These are phyloP conservation scores for Chymomyza caudatula DNA, from an alignment of 2,888 invertebrate species.

Conservation along the genomic window DNA sequence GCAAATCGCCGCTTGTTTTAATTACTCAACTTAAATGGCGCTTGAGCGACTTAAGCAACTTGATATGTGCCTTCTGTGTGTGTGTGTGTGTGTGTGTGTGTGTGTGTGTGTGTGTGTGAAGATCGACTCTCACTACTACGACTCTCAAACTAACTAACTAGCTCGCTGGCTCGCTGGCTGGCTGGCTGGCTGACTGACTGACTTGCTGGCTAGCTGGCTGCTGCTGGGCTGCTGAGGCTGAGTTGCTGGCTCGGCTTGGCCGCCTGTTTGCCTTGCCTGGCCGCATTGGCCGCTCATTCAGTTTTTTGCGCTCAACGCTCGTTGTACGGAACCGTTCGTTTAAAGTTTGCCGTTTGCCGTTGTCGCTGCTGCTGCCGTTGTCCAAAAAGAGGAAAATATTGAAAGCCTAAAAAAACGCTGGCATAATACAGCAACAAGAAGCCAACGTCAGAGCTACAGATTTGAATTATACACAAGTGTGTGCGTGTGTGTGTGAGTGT, in stretches of 20 bases:
- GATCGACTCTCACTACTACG: constrained; percentile 67
- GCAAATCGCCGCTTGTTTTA: constrained; percentile 65
- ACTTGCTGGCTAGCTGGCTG: constrained; percentile 45
- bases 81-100: constrained; percentile 18
- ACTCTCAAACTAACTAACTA: constrained; percentile 66
- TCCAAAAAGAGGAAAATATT: neutral
- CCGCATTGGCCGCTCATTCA: constrained; percentile 69
- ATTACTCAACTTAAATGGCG: constrained; percentile 73
- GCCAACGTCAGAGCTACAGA: neutral
- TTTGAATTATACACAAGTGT: neutral
- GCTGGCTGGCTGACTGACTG: constrained; percentile 15
- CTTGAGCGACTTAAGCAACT: constrained; percentile 72
- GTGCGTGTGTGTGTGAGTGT: neutral
- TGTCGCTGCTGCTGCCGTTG: neutral
- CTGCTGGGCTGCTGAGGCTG: constrained; percentile 31
- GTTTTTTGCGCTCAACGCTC: constrained; percentile 70
- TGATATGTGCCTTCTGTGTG: constrained; percentile 38
- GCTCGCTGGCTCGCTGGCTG: constrained; percentile 40
- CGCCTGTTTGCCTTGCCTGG: constrained; percentile 68
- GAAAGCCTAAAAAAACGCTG: neutral
- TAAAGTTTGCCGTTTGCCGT: constrained; percentile 1
- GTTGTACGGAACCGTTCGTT: constrained; percentile 68
- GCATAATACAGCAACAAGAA: neutral
- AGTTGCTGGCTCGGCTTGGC: constrained; percentile 36
- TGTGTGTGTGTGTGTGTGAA: constrained; percentile 36